Evolutionary conservation across 2,797 vertebrate genomes (phyloP).

Genomic region (Salarias fasciatus): DNA sequence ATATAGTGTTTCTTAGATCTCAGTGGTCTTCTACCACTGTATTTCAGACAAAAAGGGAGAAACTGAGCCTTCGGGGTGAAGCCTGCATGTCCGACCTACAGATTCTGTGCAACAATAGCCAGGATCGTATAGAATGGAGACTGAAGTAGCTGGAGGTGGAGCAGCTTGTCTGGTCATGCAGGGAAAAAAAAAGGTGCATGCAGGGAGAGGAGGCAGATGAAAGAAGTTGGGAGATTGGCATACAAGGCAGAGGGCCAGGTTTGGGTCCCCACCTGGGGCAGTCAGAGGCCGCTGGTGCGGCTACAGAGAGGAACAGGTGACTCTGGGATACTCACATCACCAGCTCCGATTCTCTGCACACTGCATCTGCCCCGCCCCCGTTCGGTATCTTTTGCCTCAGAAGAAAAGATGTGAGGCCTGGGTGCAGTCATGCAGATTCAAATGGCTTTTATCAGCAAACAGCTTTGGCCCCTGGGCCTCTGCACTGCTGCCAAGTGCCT

Average conservation of each 20-base stretch:
- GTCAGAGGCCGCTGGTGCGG: constrained; percentile 52
- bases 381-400: constrained; percentile 32
- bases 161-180: constrained; percentile 52
- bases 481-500: constrained; percentile 52
- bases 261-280: constrained; percentile 63
- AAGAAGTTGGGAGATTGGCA: constrained; percentile 47
- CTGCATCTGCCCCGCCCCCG: neutral
- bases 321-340: constrained; percentile 32
- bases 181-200: constrained; percentile 52
- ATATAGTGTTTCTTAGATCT: constrained; percentile 79
- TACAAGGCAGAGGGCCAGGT: constrained; percentile 28
- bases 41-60: constrained; percentile 67
- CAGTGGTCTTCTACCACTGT: constrained; percentile 58
- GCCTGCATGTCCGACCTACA: constrained; percentile 57
- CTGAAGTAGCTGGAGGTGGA: constrained; percentile 53
- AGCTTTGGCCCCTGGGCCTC: constrained; percentile 42
- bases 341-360: constrained; percentile 19
- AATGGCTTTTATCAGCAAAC: constrained; percentile 48
- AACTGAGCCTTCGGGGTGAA: constrained; percentile 65
- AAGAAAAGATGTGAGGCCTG: constrained; percentile 34
- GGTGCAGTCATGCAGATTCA: constrained; percentile 52
- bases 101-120: constrained; percentile 75
- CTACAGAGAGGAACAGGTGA: constrained; percentile 49
- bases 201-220: constrained; percentile 41
- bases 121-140: constrained; percentile 73